Evolutionary conservation across 2,113 vertebrate genomes (phyloP).

Genomic region (Rhinopomastus cyanomelas): DNA sequence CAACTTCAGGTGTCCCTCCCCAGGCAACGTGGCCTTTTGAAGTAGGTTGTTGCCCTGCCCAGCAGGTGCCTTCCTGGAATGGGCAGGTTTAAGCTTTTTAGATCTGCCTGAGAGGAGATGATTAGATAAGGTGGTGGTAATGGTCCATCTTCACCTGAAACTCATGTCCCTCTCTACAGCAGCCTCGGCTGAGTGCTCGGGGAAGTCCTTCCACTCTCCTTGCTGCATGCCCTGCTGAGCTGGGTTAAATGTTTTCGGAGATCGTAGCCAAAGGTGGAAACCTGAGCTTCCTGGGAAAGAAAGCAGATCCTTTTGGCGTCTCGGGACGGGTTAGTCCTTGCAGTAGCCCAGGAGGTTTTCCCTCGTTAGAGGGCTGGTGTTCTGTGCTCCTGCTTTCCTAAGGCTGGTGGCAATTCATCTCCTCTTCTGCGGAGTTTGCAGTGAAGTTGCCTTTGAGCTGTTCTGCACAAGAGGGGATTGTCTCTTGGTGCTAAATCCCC

Average conservation of each 20-base stretch:
- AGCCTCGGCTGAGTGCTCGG: background rate
- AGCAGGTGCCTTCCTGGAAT: background rate
- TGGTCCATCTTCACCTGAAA: background rate
- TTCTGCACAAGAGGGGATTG: background rate
- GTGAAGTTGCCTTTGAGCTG: background rate
- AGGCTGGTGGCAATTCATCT: background rate
- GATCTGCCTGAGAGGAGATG: background rate
- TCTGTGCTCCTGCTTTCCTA: background rate
- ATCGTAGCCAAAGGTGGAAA: background rate
- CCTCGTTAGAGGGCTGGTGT: background rate
- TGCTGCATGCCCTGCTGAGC: background rate
- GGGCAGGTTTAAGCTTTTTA: background rate
- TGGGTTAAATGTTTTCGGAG: background rate
- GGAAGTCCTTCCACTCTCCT: background rate
- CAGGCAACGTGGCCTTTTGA: background rate
- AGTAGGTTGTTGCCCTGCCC: background rate
- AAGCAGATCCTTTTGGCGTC: background rate
- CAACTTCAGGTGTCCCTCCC: background rate
- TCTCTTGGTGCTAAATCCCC: background rate
- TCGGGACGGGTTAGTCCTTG: background rate
- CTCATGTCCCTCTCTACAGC: background rate
- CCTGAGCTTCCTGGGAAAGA: constrained; percentile 17
- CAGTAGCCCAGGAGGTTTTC: background rate
- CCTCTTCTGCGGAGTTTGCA: background rate
- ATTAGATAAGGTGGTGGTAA: background rate